Evolutionary conservation across 2,113 vertebrate genomes (phyloP).

Genomic region (Casuarius casuarius): DNA sequence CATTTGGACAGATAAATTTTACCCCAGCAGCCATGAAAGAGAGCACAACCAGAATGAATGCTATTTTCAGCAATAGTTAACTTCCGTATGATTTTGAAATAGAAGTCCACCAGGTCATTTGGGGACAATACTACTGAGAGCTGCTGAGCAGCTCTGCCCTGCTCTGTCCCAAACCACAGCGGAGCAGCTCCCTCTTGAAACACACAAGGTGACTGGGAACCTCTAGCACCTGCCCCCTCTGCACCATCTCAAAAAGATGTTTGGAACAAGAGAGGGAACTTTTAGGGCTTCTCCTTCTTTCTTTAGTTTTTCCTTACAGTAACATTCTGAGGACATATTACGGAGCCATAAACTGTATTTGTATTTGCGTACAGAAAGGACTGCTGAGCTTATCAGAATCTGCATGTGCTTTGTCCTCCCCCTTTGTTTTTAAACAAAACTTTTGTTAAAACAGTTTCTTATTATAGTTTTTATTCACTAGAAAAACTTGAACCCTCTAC

Average conservation of each 20-base stretch:
- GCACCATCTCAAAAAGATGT: not conserved
- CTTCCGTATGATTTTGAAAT: not conserved
- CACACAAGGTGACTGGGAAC: not conserved
- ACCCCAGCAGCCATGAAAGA: not conserved
- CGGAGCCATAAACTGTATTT: not conserved
- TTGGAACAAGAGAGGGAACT: not conserved
- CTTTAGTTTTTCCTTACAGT: not conserved
- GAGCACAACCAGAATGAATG: not conserved
- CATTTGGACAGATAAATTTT: conserved; percentile 13
- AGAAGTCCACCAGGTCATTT: conserved; percentile 17
- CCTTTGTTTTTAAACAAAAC: not conserved
- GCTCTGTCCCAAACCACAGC: not conserved
- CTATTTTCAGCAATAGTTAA: conserved; percentile 36
- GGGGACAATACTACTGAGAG: conserved; percentile 4
- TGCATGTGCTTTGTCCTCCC: not conserved
- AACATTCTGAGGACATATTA: not conserved
- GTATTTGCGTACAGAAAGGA: not conserved
- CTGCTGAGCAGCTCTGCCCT: not conserved
- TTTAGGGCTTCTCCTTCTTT: not conserved
- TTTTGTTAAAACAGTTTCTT: not conserved
- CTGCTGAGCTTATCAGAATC: not conserved
- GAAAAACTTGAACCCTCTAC: not conserved
- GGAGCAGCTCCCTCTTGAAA: not conserved
- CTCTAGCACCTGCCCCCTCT: not conserved
- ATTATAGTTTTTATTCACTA: not conserved